Evolutionary conservation across 2,113 vertebrate genomes (phyloP).

Genomic region (Asarcornis scutulata): DNA sequence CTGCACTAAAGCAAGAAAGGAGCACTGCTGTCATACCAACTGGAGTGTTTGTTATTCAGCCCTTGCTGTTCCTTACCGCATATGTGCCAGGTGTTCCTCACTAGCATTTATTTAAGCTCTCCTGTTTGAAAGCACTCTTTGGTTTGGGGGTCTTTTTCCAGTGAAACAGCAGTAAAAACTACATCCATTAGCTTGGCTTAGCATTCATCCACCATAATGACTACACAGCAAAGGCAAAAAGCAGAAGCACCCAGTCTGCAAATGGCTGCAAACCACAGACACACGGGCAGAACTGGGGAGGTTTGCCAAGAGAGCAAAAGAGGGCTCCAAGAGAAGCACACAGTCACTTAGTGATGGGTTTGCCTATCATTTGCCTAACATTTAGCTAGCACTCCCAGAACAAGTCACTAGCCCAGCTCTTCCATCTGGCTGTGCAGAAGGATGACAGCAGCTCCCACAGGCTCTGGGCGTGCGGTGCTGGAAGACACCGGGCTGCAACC

Average conservation of each 20-base stretch:
- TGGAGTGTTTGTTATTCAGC: rapidly evolving
- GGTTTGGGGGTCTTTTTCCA: rapidly evolving
- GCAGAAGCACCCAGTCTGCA: neutral
- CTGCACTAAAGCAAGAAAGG: neutral
- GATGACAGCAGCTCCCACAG: rapidly evolving
- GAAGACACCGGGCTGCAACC: neutral
- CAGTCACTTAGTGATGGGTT: neutral
- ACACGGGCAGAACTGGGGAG: rapidly evolving
- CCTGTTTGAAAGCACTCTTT: neutral
- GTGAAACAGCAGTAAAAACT: neutral
- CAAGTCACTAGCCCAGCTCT: neutral
- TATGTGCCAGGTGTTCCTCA: neutral
- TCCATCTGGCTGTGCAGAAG: rapidly evolving
- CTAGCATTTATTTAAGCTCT: neutral
- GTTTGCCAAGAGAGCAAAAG: neutral
- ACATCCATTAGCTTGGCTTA: neutral
- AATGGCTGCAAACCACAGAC: neutral
- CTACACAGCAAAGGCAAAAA: neutral
- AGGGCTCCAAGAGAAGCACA: neutral
- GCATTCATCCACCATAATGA: neutral
- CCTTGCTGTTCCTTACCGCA: neutral
- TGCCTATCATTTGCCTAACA: neutral
- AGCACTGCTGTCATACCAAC: rapidly evolving
- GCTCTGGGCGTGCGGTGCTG: neutral
- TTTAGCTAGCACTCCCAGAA: neutral